Conservation (phyloP, 2,113 vertebrate species). For the Dascyllus trimaculatus region DNA sequence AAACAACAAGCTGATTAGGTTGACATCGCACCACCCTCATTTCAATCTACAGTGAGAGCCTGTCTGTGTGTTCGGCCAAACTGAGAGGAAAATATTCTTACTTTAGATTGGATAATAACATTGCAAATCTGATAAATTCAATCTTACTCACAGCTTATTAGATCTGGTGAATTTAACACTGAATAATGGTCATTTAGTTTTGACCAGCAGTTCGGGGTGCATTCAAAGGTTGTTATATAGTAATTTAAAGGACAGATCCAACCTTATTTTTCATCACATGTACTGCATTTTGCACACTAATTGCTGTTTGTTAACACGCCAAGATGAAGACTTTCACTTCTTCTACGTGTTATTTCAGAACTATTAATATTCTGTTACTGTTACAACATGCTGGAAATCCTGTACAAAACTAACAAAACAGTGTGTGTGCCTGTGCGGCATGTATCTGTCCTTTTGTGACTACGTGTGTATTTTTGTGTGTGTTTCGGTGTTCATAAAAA, state of each 20-base stretch:
- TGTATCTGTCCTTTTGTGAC: slow-evolving; percentile 28
- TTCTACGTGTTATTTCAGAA: background rate
- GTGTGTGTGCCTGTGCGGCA: slow-evolving; percentile 6
- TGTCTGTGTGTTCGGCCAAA: slow-evolving; percentile 48
- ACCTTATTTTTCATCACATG: slow-evolving; percentile 25
- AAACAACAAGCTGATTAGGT: slow-evolving; percentile 77
- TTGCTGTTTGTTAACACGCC: background rate
- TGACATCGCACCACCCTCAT: slow-evolving; percentile 56
- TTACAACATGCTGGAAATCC: slow-evolving; percentile 49
- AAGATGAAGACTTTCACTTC: no score
- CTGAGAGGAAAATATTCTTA: slow-evolving; percentile 63
- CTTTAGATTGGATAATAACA: slow-evolving; percentile 76
- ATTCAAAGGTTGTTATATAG: slow-evolving; percentile 63
- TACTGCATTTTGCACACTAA: slow-evolving; percentile 3
- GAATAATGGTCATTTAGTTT: slow-evolving; percentile 75
- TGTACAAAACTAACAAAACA: slow-evolving; percentile 7
- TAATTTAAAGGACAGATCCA: slow-evolving; percentile 40
- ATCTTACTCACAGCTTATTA: slow-evolving; percentile 75
- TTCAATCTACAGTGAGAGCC: slow-evolving; percentile 65
- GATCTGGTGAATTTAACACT: slow-evolving; percentile 80
- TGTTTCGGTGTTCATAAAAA: slow-evolving; percentile 59
- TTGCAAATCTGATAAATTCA: slow-evolving; percentile 77
- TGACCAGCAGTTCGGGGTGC: slow-evolving; percentile 65
- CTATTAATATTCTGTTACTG: background rate
- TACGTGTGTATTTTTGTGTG: slow-evolving; percentile 30